Evolutionary conservation across 2,113 vertebrate species (phyloP).

Genomic region (Hassar affinis): DNA sequence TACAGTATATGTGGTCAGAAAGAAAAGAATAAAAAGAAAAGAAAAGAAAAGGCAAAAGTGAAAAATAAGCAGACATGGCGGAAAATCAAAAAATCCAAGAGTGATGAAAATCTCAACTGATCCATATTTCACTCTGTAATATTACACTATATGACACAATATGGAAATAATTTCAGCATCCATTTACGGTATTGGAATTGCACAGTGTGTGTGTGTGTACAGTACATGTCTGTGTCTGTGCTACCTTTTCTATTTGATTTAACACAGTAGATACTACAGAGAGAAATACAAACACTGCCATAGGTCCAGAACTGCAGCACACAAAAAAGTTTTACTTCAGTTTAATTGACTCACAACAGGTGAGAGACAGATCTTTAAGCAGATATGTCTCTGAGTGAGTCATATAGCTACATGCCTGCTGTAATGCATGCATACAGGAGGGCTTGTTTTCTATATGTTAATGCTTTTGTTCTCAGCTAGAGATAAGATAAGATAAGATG

Average conservation of each 20-base stretch:
- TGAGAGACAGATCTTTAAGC: not conserved
- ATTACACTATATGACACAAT: not conserved
- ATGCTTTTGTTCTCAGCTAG: not conserved
- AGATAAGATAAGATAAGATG: too few relatives aligned
- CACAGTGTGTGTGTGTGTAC: not conserved
- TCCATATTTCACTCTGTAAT: not conserved
- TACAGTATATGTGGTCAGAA: not conserved
- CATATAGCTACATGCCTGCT: not conserved
- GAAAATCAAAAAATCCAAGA: not conserved
- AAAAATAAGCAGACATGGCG: not conserved
- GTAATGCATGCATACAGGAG: not conserved
- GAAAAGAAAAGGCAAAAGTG: not conserved
- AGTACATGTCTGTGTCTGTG: too few relatives aligned
- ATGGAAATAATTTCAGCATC: not conserved
- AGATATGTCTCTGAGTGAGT: not conserved
- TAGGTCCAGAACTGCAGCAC: not conserved
- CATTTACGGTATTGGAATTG: not conserved
- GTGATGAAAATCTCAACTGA: not conserved
- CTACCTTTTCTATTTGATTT: not conserved
- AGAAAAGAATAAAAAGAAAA: too few relatives aligned
- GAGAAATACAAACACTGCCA: not conserved
- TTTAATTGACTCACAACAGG: not conserved
- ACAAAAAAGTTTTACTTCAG: not conserved
- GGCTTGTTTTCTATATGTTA: not conserved
- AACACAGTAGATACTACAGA: not conserved